Conservation (phyloP, 2,888 invertebrate genomes). For the Pharmacophagus antenor region DNA sequence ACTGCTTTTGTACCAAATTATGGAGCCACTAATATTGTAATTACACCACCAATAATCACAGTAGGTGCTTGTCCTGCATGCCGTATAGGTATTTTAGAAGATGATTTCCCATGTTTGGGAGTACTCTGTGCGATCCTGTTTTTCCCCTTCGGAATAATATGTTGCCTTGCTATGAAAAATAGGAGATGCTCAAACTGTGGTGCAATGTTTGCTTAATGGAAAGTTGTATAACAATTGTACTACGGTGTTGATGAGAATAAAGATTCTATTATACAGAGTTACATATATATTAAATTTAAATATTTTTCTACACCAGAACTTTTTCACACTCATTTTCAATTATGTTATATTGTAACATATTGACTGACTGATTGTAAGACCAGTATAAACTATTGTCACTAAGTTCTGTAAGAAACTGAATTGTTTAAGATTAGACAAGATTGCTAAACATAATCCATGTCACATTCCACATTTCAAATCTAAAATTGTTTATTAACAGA, state of each 20-base stretch:
- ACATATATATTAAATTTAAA: not conserved
- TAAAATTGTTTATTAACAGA: not conserved
- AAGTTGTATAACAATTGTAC: not conserved
- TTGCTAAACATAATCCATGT: not conserved
- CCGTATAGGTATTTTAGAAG: conserved; percentile 91
- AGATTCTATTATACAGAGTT: no score
- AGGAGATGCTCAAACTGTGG: conserved; percentile 93
- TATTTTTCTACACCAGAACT: conserved; percentile 24
- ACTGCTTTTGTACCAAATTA: conserved; percentile 81
- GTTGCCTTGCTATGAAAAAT: conserved; percentile 91
- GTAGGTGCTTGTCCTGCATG: conserved; percentile 95
- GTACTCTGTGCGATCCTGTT: conserved; percentile 91
- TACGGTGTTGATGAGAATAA: no score
- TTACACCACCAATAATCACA: conserved; percentile 88
- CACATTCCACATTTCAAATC: conserved; percentile 13
- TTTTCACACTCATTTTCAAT: not conserved
- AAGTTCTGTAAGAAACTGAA: not conserved
- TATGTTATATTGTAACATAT: not conserved
- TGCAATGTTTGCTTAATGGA: conserved; percentile 85
- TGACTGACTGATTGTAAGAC: conserved; percentile 5
- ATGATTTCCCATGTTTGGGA: conserved; percentile 92
- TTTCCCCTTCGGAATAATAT: conserved; percentile 93
- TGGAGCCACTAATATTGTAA: conserved; percentile 82
- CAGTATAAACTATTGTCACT: no score
- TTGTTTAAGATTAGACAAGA: not conserved